Evolutionary conservation across 2,113 vertebrate species (phyloP).

Genomic region (Apaloderma vittatum): DNA sequence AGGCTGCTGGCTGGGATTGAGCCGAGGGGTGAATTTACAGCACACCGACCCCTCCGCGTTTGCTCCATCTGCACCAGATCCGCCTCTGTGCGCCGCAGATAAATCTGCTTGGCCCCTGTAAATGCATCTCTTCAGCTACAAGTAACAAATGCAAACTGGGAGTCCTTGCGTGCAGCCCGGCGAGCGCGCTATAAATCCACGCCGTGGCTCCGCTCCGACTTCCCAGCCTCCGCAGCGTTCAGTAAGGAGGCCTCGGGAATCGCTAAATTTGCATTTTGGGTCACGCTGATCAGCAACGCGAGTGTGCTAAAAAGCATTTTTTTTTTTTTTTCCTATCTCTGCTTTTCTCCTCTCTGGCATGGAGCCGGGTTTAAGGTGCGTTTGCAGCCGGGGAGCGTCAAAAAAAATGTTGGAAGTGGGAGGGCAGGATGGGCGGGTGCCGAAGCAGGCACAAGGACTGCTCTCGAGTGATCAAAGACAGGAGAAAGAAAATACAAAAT

Average conservation of each 20-base stretch:
- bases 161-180: not conserved
- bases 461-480: not conserved
- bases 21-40: not conserved
- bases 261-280: not conserved
- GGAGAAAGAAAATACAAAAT: not conserved
- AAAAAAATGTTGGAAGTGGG: not conserved
- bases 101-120: not conserved
- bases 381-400: not conserved
- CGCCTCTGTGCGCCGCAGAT: not conserved
- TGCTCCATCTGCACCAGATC: not conserved
- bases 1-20: not conserved
- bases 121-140: not conserved
- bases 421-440: not conserved
- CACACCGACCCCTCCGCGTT: not conserved
- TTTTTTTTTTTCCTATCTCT: not conserved
- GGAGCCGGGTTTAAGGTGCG: not conserved
- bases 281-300: not conserved
- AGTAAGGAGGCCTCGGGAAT: not conserved
- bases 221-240: not conserved
- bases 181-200: accelerated
- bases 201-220: not conserved
- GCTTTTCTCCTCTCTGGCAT: too few species aligned
- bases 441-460: not conserved
- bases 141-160: not conserved
- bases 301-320: not conserved